Evolutionary conservation across 2,113 vertebrate genomes (phyloP), one percentile per base, ranked within the genome.

Genomic region (Oostethus manadensis): DNA sequence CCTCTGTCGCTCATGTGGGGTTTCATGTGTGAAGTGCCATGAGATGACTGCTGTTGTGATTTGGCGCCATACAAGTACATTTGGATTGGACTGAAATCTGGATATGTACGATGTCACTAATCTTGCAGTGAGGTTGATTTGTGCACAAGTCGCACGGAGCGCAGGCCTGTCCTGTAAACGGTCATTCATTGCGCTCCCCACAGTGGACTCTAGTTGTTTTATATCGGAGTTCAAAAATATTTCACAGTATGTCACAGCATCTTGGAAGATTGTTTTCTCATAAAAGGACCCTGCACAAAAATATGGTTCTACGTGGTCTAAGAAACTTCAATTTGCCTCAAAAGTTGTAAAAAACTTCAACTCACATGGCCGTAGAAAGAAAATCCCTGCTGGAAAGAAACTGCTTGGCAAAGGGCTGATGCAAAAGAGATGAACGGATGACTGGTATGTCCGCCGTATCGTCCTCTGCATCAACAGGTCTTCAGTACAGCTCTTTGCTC

Each of bases 201-300:
- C 64, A 56, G 29, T 65, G 20, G 11, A 70, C 56, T 51, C 20
- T 66, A 67, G 70, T 74, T 80, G 10, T 55, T 55, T 71, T 62
- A 61, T 70, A 64, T 26, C 54, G 50, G 67, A 61, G 57, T 76
- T 74, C 60, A 76, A 55, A 55, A 55, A 55, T 21, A 20, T 40
- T 20, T 55, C 35, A 55, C 38, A 55, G 6, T 40, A 14, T 40
- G 21, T 55, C 53, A 21, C 53, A 42, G 18, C 35, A 38, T 15
- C 18, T 42, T 40, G 53, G 40, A 40, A 55, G 13, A 40, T 21
- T 35, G 33, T 55, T 23, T 55, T 55, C 33, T 55, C 33, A 40
- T 55, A 38, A 55, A 55, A 55, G 11, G 8, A 4, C 11, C 40
- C 53, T 8, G 33, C n/a, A 33, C 35, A 40, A 55, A 55, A 40